Evolutionary conservation across 2,113 vertebrate genomes (phyloP), one percentile per base, ranked within the genome.

Genomic region (Bagarius yarrelli): DNA sequence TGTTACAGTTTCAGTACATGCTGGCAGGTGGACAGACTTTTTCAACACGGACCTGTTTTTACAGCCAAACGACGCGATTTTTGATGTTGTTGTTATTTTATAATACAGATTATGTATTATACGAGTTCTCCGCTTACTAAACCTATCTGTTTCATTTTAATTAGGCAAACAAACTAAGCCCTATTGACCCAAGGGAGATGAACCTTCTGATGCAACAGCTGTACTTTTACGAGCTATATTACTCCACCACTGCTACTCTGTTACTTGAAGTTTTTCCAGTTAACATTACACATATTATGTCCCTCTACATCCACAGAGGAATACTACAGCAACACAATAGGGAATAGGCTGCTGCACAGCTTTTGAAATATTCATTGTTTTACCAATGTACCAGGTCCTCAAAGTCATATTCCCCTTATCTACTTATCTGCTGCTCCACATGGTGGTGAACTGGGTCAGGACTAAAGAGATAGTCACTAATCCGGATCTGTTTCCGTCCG

Each of bases 381-480:
- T 50, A 73, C 25, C n/a, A n/a, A 81, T 50, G 4, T 27, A 82
- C 30, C 32, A 40, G 44, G 14, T 79, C 36, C 27, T 73, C 30
- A 21, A 40, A 60, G 14, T 79, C 36, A 34, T 67, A 71, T 66
- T 53, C 50, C 57, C 30, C 47, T 75, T 57, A 85, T 73, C 69
- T 47, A 9, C 44, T 71, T 56, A 21, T 27, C 11, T 52, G 55
- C 79, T 83, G 82, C 69, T 79, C 59, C 67, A 90, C 87, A 87
- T 59, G 78, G 88, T 87, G 85, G 82, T 78, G 85, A 91, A 92
- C 56, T 91, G 88, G 91, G 91, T 91, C 91, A 91, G 87, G 86
- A 90, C 84, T 86, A 84, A 80, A 76, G 87, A 77, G 83, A 88
- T 86, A 84, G 83, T 83, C 85, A 83, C 85, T 90, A 90, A 91